These are phyloP conservation scores for Sander vitreus DNA, from an alignment of 2,113 vertebrate genomes.

Conservation along the genomic window DNA sequence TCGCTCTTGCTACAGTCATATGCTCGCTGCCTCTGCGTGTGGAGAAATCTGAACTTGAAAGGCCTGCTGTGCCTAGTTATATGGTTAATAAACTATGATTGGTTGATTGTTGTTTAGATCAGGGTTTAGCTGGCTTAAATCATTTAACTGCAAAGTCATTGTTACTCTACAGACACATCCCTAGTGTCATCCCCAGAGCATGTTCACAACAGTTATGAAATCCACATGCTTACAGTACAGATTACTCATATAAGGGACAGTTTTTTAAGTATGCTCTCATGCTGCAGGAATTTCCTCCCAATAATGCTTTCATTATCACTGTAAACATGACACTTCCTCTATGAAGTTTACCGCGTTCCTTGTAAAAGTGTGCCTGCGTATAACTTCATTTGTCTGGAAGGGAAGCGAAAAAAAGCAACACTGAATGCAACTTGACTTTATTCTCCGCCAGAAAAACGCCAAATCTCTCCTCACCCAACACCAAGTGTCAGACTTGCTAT, in stretches of 20 bases:
- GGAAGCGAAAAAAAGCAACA: conserved; percentile 41
- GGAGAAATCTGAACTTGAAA: background rate
- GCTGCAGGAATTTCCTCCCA: conserved; percentile 28
- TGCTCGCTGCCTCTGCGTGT: background rate
- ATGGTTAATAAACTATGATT: background rate
- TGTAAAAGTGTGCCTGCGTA: conserved; percentile 15
- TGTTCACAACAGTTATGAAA: conserved; percentile 13
- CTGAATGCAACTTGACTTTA: conserved; percentile 53
- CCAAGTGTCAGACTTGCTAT: conserved; percentile 64
- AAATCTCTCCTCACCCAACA: conserved; percentile 38
- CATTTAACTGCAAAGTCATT: conserved; percentile 11
- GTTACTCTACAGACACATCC: background rate
- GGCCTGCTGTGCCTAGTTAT: background rate
- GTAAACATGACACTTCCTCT: conserved; percentile 40
- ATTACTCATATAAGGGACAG: conserved; percentile 16
- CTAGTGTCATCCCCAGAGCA: background rate
- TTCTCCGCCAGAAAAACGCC: conserved; percentile 40
- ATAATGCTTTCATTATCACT: conserved; percentile 42
- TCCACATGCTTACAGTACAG: conserved; percentile 10
- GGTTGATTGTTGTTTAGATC: background rate
- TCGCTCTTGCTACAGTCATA: background rate
- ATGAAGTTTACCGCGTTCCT: conserved; percentile 22
- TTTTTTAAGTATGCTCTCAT: conserved; percentile 37
- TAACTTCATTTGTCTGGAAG: conserved; percentile 39
- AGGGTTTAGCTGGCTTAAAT: conserved; percentile 16